Base-by-base conservation (phyloP, 2,113 vertebrate species). In the Cettia cetti region DNA sequence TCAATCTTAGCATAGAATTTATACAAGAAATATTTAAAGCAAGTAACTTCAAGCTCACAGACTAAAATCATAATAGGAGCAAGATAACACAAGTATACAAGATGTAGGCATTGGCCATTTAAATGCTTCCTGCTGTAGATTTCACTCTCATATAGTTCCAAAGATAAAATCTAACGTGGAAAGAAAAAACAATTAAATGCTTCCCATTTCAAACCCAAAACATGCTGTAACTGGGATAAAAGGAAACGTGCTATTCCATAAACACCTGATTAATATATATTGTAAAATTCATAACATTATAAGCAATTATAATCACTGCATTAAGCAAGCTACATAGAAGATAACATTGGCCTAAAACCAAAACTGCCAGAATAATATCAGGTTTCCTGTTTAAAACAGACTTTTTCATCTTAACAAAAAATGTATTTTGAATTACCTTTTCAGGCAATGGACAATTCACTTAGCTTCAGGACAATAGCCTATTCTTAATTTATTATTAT, bases 161-260 rank as follows among this genome's bases (percentile, higher is more conserved):
- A 92, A 94, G 94, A 96, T 96, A 95, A 91, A 94, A 94, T 95
- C 92, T 83, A 64, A 61, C 17, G 28, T 70, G 80, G 64, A 90
- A 93, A 64, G 45, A 71, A 95, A 93, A 89, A 63, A 47, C 69
- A 90, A 66, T 0, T 0, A 49, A 81, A 83, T 92, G n/a, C 68
- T 31, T 92, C 54, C 74, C 35, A 88, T 92, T 96, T 86, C 85
- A 88, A 88, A 90, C 21, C 17, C 47, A 56, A 89, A 79, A 91
- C 80, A 56, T 76, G 52, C 8, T 81, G 52, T 77, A 92, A 88
- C 74, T 50, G 23, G 68, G 56, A 80, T 52, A 74, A 92, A 95
- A 93, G 71, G 54, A 88, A 94, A 52, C 2, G 31, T 63, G 35
- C 52, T 70, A 44, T 64, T 93, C 71, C 60, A 63, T 66, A 86